A percentile compares a stretch with the other conserved stretches of the same genome.
Evolutionary conservation across 2,113 vertebrate species (phyloP).

Genomic region (Xenopus laevis): DNA sequence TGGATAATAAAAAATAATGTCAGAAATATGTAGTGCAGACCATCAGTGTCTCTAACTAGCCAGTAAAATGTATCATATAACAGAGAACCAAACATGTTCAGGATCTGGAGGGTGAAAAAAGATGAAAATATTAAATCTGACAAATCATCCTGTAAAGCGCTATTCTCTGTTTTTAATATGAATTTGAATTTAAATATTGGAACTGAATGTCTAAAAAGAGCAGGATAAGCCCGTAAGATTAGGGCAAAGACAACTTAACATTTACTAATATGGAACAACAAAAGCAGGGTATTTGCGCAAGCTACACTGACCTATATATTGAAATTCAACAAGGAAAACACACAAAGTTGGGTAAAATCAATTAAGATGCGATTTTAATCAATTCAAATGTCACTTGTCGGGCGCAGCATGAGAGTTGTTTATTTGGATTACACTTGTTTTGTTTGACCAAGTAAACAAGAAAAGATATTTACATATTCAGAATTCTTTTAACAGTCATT

Average conservation of each 20-base stretch:
- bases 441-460: neutral
- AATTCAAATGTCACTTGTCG: neutral
- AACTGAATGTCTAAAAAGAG: too few species aligned
- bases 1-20: too few species aligned
- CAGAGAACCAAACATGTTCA: too few species aligned
- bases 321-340: neutral
- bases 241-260: neutral
- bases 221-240: neutral
- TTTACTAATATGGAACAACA: neutral
- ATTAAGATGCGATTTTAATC: neutral
- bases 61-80: too few species aligned
- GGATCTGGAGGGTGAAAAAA: too few species aligned
- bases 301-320: neutral
- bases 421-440: neutral
- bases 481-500: neutral
- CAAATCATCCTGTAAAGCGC: too few species aligned
- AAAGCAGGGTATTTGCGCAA: neutral
- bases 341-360: neutral
- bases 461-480: neutral
- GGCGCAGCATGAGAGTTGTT: neutral
- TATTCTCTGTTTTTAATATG: too few species aligned
- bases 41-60: too few species aligned
- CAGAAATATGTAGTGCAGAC: too few species aligned
- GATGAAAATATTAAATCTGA: too few species aligned
- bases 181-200: too few species aligned